Evolutionary conservation across 2,797 vertebrate species (phyloP).

Genomic region (Mallotus villosus): DNA sequence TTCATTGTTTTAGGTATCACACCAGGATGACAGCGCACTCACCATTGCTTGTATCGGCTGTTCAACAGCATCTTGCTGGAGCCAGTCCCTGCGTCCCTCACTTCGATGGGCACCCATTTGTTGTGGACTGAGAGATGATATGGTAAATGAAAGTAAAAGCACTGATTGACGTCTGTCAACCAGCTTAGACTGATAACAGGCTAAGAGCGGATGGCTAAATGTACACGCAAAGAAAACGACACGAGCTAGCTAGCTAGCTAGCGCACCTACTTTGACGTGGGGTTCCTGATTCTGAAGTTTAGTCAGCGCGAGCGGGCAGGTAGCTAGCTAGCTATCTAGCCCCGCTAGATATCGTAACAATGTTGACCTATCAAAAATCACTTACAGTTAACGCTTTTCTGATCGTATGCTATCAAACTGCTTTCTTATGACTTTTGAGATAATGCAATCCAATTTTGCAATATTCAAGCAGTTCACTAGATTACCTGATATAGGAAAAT

Average conservation of each 20-base stretch:
- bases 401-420: not conserved
- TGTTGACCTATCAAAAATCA: too few relatives aligned
- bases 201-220: too few relatives aligned
- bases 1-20: not conserved
- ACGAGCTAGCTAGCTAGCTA: not conserved
- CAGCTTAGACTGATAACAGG: not conserved
- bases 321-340: not conserved
- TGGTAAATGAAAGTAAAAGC: too few relatives aligned
- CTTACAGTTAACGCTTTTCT: not conserved
- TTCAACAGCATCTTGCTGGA: slow-evolving; percentile 64
- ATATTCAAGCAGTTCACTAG: too few relatives aligned
- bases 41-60: slow-evolving; percentile 61
- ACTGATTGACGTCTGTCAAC: too few relatives aligned
- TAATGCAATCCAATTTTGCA: too few relatives aligned
- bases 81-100: slow-evolving; percentile 74
- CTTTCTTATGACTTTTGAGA: not conserved
- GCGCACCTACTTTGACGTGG: not conserved
- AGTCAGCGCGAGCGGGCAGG: not conserved
- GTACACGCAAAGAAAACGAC: too few relatives aligned
- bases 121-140: not conserved
- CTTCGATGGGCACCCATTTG: slow-evolving; percentile 76
- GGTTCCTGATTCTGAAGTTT: not conserved
- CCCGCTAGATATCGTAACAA: too few relatives aligned
- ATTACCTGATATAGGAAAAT: not conserved
- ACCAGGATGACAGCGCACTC: slow-evolving; percentile 20